A percentile compares a stretch with the other conserved stretches of the same genome.
Evolutionary conservation across 1,140 invertebrate species (phyloP).

Genomic region (Ceratina japonica): DNA sequence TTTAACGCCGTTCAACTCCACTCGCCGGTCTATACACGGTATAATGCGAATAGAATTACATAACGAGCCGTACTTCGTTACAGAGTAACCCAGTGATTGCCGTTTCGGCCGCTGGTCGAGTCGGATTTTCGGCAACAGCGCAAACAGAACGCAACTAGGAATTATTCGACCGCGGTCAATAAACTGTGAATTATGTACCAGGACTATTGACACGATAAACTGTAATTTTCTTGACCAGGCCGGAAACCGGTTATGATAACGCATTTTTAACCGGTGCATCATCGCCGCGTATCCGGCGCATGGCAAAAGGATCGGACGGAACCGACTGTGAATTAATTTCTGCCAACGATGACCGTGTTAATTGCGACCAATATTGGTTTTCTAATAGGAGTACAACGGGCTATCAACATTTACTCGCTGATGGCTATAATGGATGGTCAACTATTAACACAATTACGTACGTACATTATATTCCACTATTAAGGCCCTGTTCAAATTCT

Average conservation of each 20-base stretch:
- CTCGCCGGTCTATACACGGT: slow-evolving; percentile 33
- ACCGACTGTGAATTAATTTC: slow-evolving; percentile 10
- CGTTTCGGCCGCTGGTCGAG: slow-evolving; percentile 28
- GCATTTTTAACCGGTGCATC: background rate
- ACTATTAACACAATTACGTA: no score
- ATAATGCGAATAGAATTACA: slow-evolving; percentile 63
- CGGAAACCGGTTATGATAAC: no score
- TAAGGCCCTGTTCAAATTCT: no score
- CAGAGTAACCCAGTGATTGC: slow-evolving; percentile 51
- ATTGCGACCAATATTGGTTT: slow-evolving; percentile 5
- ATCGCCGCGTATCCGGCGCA: background rate
- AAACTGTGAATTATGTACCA: background rate
- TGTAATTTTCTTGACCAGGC: slow-evolving; percentile 6
- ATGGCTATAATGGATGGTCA: no score
- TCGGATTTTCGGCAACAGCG: slow-evolving; percentile 36
- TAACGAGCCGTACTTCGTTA: slow-evolving; percentile 56
- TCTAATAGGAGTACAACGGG: background rate
- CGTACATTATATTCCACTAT: no score
- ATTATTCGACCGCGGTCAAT: slow-evolving; percentile 17
- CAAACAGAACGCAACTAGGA: slow-evolving; percentile 22
- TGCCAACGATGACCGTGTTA: slow-evolving; percentile 1
- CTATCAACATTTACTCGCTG: background rate
- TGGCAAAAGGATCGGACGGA: background rate
- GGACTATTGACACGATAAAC: background rate
- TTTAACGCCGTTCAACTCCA: slow-evolving; percentile 51